These are phyloP conservation scores for Nephrotoma guestfalica DNA, from an alignment of 2,888 invertebrate genomes.

Conservation along the genomic window DNA sequence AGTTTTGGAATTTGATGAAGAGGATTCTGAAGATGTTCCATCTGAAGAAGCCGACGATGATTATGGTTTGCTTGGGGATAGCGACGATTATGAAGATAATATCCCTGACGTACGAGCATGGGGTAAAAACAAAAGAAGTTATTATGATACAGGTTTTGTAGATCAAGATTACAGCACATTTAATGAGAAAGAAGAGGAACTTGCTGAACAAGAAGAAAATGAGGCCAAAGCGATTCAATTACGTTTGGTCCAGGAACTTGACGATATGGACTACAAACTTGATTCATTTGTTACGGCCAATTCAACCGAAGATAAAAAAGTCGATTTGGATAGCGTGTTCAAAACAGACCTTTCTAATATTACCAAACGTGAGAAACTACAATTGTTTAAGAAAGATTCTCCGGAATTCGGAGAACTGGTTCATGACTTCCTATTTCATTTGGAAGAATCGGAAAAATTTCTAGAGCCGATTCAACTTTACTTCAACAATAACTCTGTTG, in stretches of 20 bases:
- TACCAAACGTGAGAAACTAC: conserved; percentile 58
- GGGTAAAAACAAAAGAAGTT: conserved; percentile 68
- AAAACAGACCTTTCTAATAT: conserved; percentile 64
- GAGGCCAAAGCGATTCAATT: conserved; percentile 71
- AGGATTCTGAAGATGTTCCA: conserved; percentile 33
- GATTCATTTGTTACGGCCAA: conserved; percentile 31
- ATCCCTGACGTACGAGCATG: conserved; percentile 73
- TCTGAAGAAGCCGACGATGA: conserved; percentile 35
- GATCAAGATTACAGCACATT: conserved; percentile 67
- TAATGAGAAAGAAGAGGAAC: conserved; percentile 48
- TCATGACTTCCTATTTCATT: conserved; percentile 59
- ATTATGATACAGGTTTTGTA: conserved; percentile 77
- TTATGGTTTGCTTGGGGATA: conserved; percentile 64
- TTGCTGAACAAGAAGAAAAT: conserved; percentile 66
- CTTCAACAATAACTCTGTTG: conserved; percentile 43
- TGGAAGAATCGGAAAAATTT: conserved; percentile 48
- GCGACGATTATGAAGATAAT: conserved; percentile 49
- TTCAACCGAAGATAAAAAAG: conserved; percentile 27
- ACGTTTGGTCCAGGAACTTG: conserved; percentile 58
- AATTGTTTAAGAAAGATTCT: conserved; percentile 67
- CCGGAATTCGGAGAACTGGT: conserved; percentile 72
- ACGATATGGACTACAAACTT: conserved; percentile 59
- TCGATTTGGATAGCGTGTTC: conserved; percentile 37
- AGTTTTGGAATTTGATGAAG: conserved; percentile 42
- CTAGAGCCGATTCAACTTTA: conserved; percentile 53